Conservation (phyloP, 2,113 vertebrate species). For the Chloebia gouldiae region DNA sequence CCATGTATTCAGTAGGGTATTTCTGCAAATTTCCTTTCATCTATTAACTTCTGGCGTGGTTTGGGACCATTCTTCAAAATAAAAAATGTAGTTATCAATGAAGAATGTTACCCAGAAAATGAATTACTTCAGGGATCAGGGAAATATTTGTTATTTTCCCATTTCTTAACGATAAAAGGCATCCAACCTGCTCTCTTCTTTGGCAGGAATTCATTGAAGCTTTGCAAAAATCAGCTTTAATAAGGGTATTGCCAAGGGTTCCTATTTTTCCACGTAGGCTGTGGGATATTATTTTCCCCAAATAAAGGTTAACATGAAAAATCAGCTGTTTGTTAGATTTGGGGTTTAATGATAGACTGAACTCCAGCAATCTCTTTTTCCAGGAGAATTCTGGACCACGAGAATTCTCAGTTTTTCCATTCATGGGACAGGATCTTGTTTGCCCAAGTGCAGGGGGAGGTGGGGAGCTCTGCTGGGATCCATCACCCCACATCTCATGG, state of each 20-base stretch:
- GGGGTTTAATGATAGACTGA: background rate
- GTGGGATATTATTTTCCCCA: background rate
- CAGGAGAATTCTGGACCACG: background rate
- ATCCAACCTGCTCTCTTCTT: background rate
- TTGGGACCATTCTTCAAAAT: background rate
- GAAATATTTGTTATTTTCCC: background rate
- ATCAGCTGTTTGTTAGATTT: background rate
- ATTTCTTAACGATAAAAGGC: background rate
- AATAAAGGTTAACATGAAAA: background rate
- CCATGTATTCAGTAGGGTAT: background rate
- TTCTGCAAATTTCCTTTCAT: background rate
- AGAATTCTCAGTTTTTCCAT: background rate
- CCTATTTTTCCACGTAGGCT: background rate
- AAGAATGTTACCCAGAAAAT: background rate
- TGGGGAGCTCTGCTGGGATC: background rate
- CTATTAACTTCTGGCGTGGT: background rate
- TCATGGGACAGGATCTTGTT: background rate
- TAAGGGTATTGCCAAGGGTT: background rate
- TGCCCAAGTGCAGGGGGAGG: background rate
- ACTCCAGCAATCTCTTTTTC: background rate
- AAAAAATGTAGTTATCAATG: background rate
- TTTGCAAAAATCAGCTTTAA: background rate
- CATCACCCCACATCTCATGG: accelerated
- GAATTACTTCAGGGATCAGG: background rate
- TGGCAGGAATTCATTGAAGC: background rate